phyloP scores from a whole-genome alignment of 1,140 invertebrate genomes.

The Nebria ingens region DNA sequence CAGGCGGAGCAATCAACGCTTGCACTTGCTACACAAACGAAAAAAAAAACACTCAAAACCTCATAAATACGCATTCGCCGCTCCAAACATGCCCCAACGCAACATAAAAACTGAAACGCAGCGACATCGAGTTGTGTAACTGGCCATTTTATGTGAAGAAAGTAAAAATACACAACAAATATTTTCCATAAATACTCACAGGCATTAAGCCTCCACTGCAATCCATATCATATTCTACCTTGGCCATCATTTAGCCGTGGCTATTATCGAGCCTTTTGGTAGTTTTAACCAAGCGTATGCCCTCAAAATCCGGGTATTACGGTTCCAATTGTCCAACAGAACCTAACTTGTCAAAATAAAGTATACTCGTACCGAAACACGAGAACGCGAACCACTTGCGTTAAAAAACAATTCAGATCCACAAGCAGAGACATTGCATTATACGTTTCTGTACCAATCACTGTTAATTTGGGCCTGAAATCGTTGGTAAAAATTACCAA shows the following conservation, averaged over 20 bases:
- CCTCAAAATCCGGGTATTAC: too few relatives aligned
- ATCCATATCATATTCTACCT: constrained; percentile 48
- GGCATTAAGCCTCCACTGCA: constrained; percentile 56
- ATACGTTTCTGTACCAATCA: not conserved
- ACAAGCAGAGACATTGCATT: not conserved
- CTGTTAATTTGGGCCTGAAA: not conserved
- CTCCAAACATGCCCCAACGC: not conserved
- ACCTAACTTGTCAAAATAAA: not conserved
- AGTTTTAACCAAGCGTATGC: too few relatives aligned
- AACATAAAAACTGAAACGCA: too few relatives aligned
- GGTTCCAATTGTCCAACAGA: not conserved
- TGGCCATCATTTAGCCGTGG: constrained; percentile 29
- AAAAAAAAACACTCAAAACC: too few relatives aligned
- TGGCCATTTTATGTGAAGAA: constrained; percentile 6
- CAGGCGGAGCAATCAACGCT: constrained; percentile 73
- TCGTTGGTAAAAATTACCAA: not conserved
- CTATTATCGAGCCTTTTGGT: too few relatives aligned
- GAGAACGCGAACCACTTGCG: too few relatives aligned
- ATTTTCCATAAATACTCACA: constrained; percentile 37
- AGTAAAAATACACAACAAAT: constrained; percentile 13
- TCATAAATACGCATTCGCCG: not conserved
- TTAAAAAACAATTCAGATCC: not conserved
- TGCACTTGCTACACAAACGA: constrained; percentile 67
- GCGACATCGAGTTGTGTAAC: too few relatives aligned
- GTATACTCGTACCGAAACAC: too few relatives aligned